These are phyloP conservation scores for Pseudomyrmex gracilis DNA, from an alignment of 1,140 invertebrate genomes.

Conservation along the genomic window DNA sequence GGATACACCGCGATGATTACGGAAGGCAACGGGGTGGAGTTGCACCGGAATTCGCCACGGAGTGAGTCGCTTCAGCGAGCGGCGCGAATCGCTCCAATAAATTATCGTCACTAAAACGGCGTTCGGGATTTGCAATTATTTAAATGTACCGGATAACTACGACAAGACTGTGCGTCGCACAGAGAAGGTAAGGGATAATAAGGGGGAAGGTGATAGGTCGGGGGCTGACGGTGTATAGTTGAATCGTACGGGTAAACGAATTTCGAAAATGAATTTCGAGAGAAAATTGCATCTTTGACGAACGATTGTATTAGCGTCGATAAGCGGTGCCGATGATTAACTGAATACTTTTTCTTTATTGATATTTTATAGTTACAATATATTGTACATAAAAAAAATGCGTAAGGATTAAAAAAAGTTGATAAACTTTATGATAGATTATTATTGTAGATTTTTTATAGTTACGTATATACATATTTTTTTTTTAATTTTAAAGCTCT, in stretches of 20 bases:
- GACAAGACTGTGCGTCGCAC: slow-evolving; percentile 22
- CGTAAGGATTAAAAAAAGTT: not conserved
- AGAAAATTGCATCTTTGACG: slow-evolving; percentile 35
- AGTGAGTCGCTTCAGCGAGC: slow-evolving; percentile 65
- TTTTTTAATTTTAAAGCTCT: too few species aligned
- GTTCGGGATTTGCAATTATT: slow-evolving; percentile 81
- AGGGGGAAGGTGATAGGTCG: not conserved
- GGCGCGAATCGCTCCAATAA: slow-evolving; percentile 79
- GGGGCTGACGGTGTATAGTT: slow-evolving; percentile 35
- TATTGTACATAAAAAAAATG: not conserved
- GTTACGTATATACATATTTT: too few species aligned
- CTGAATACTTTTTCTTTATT: not conserved
- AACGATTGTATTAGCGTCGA: slow-evolving; percentile 21
- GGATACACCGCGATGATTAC: slow-evolving; percentile 69
- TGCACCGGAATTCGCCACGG: slow-evolving; percentile 75
- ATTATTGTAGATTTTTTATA: not conserved
- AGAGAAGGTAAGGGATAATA: not conserved
- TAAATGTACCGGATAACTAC: slow-evolving; percentile 80
- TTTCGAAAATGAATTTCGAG: slow-evolving; percentile 43
- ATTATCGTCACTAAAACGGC: slow-evolving; percentile 80
- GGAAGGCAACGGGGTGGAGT: slow-evolving; percentile 34
- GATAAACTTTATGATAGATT: not conserved
- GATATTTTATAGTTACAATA: not conserved
- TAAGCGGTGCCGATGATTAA: slow-evolving; percentile 32
- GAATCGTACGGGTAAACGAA: slow-evolving; percentile 22